A percentile compares a stretch with the other conserved stretches of the same genome.
Evolutionary conservation across 2,888 invertebrate genomes (phyloP).

Genomic region (Drosophila barbarae): DNA sequence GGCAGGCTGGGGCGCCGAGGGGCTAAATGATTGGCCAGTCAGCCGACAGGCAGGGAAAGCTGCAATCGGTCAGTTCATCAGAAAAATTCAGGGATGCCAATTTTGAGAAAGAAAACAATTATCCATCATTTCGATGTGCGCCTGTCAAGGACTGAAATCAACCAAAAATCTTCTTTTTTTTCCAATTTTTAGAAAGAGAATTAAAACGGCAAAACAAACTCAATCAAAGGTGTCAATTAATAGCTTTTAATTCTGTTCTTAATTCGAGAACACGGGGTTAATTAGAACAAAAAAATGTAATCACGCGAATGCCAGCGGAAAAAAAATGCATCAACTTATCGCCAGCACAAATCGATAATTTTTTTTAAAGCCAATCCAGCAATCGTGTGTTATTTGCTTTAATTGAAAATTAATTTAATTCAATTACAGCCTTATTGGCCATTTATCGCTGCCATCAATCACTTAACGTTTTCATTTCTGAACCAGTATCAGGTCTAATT

Average conservation of each 20-base stretch:
- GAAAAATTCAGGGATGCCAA: constrained; percentile 10
- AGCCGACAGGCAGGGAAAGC: constrained; percentile 44
- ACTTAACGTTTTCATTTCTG: not conserved
- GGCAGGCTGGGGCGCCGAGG: constrained; percentile 5
- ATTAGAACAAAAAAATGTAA: not conserved
- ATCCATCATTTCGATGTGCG: not conserved
- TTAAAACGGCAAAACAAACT: not conserved
- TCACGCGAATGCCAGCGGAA: not conserved
- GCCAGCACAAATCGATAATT: constrained; percentile 16
- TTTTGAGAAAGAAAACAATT: constrained; percentile 1
- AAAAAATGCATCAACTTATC: constrained; percentile 7
- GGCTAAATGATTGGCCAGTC: constrained; percentile 42
- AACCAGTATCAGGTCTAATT: not conserved
- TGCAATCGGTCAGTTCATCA: constrained; percentile 21
- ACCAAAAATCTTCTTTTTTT: too few relatives aligned
- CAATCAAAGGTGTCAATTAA: not conserved
- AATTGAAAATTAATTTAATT: constrained; percentile 35
- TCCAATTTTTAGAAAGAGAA: not conserved
- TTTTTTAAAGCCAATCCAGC: constrained; percentile 4
- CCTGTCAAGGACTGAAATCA: not conserved
- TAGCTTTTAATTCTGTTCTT: not conserved
- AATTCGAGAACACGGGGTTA: constrained; percentile 1
- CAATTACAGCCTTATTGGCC: constrained; percentile 32
- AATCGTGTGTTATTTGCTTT: constrained; percentile 33
- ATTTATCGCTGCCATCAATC: constrained; percentile 38